Conservation (phyloP, 1,140 invertebrate species). For the Ostrea denselamellosa region DNA sequence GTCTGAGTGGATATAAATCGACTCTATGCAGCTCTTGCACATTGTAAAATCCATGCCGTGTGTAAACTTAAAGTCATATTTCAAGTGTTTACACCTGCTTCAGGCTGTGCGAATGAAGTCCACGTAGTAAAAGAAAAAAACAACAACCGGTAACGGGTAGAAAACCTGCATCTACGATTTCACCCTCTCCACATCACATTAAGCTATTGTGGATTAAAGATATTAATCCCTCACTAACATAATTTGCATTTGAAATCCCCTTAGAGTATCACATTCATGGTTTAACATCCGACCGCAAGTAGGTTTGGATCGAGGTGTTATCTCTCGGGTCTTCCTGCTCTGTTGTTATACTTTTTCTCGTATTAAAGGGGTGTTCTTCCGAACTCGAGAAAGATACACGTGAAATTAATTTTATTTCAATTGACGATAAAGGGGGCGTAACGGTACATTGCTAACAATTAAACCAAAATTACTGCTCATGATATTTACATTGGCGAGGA, state of each 20-base stretch:
- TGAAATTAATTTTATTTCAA: constrained; percentile 32
- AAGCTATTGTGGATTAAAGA: constrained; percentile 32
- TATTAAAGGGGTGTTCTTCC: constrained; percentile 39
- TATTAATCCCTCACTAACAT: constrained; percentile 12
- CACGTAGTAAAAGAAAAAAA: not conserved
- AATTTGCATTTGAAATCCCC: constrained; percentile 36
- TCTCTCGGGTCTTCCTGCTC: not conserved
- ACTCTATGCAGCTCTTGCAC: not conserved
- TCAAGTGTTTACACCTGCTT: not conserved
- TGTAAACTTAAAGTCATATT: not conserved
- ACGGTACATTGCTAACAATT: constrained; percentile 33
- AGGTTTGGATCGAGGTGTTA: not conserved
- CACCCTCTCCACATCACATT: not conserved
- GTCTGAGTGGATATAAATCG: not conserved
- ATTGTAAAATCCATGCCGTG: not conserved
- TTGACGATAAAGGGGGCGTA: constrained; percentile 36
- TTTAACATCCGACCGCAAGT: constrained; percentile 16
- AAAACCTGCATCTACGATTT: not conserved
- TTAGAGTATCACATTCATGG: constrained; percentile 9
- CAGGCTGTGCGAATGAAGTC: not conserved
- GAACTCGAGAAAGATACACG: constrained; percentile 14
- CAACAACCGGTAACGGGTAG: not conserved
- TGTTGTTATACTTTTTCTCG: constrained; percentile 27
- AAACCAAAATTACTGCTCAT: constrained; percentile 12
- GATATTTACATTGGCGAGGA: constrained; percentile 2